Conservation (phyloP, 2,888 invertebrate species). For the Geotrupes spiniger region DNA sequence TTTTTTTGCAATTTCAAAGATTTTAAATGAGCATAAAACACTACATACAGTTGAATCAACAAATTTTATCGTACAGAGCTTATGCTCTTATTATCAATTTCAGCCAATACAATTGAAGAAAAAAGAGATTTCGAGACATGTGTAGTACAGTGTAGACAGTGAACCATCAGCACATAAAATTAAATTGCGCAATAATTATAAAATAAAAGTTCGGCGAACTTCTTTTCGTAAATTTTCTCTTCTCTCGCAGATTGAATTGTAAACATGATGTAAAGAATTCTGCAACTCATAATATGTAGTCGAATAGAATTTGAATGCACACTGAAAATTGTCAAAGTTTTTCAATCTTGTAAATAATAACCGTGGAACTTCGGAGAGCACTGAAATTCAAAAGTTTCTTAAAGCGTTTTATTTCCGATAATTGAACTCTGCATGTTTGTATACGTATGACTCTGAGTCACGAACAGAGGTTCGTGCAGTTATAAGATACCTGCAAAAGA, state of each 20-base stretch:
- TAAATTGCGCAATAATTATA: constrained; percentile 21
- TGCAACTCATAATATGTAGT: constrained; percentile 17
- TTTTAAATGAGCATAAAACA: no score
- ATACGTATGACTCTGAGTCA: constrained; percentile 1
- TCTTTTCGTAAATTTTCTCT: constrained; percentile 4
- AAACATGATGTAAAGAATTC: constrained; percentile 6
- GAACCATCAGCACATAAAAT: constrained; percentile 9
- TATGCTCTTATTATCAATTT: no score
- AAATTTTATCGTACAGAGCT: no score
- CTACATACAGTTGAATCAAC: no score
- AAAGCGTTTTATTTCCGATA: constrained; percentile 32
- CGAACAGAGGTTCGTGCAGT: no score
- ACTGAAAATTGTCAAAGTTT: constrained; percentile 35
- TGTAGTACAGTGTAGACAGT: no score
- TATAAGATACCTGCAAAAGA: no score
- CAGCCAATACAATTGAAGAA: no score
- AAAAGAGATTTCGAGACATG: no score
- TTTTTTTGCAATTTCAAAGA: no score
- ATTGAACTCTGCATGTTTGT: constrained; percentile 27
- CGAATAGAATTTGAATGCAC: constrained; percentile 24
- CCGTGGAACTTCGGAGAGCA: constrained; percentile 21
- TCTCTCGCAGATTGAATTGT: constrained; percentile 2
- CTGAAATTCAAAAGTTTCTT: constrained; percentile 32
- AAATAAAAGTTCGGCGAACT: constrained; percentile 27
- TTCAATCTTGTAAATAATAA: constrained; percentile 40